Evolutionary conservation across 2,888 invertebrate genomes (phyloP), one percentile per base, ranked within the genome.

Genomic region (Pristionchus maxplancki): DNA sequence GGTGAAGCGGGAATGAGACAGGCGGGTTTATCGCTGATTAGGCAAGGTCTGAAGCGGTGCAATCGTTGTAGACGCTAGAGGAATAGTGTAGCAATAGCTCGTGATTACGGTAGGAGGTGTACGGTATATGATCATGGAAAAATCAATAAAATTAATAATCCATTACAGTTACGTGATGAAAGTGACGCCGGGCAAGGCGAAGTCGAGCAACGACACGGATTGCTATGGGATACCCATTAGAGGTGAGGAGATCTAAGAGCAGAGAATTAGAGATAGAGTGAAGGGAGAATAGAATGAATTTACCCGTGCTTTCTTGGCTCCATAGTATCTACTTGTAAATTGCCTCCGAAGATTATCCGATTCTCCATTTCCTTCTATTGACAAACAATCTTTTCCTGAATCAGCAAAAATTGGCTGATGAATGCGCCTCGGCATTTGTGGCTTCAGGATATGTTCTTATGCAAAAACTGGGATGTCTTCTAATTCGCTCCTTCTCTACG

Each of bases 161-260:
- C 17, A 5, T 34, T 50, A 8, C 82, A 90, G 89, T 74, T 92
- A 90, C 81, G 89, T 92, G 34, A 81, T 88, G 83, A 89, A 84
- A 53, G 90, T 91, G 9, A 89, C 90, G 17, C 92, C 92, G 1
- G 91, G 92, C 24, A 87, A 89, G 48, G 89, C 78, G 78, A 40
- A n/a, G n/a, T 6, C n/a, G 78, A 44, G n/a, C 44, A 78, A 24
- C 13, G 78, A 78, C 78, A 78, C 78, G 44, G 78, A 78, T 11
- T 78, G 78, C 28, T 40, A 11, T 28, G 78, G 78, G n/a, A 78
- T 78, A 48, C 78, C 78, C n/a, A n/a, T 78, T n/a, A 78, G 44
- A 71, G 71, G 71, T 71, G 71, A 71, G 64, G 8, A 71, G 71
- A 71, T 37, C 71, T 37, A 37, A 71, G 71, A 71, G 37, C 17